phyloP scores from a whole-genome alignment of 2,113 vertebrate species.

The Oophaga pumilio region DNA sequence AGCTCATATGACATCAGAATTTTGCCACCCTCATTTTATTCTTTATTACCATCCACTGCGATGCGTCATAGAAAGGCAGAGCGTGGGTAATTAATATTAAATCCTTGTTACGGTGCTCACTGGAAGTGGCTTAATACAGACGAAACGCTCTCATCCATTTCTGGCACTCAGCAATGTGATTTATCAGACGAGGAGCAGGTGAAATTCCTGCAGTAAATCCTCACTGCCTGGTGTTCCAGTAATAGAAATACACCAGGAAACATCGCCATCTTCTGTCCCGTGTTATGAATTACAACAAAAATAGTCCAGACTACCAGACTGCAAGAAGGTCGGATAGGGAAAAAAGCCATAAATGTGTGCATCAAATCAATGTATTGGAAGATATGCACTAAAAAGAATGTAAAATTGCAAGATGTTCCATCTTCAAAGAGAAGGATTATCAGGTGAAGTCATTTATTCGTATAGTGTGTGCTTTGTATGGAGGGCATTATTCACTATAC shows the following conservation, averaged over 20 bases:
- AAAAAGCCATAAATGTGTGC: background rate
- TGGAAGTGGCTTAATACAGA: slow-evolving; percentile 2
- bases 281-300: background rate
- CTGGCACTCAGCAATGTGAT: slow-evolving; percentile 32
- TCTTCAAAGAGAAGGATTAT: no score
- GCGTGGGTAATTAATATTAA: slow-evolving; percentile 39
- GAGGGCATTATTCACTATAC: background rate
- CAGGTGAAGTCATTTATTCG: background rate
- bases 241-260: slow-evolving; percentile 20
- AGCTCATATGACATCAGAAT: background rate
- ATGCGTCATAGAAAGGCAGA: background rate
- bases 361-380: background rate
- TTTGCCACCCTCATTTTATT: background rate
- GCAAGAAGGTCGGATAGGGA: background rate
- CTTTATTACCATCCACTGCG: background rate
- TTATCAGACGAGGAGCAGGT: slow-evolving; percentile 18
- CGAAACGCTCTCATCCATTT: background rate
- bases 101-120: background rate
- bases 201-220: slow-evolving; percentile 55
- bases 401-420: no score
- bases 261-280: slow-evolving; percentile 41
- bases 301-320: background rate
- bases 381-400: background rate
- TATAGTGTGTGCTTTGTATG: background rate
- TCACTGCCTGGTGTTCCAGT: background rate